Conservation (phyloP, 92 coral and sea anemone genomes). For the Phymanthus crucifer region DNA sequence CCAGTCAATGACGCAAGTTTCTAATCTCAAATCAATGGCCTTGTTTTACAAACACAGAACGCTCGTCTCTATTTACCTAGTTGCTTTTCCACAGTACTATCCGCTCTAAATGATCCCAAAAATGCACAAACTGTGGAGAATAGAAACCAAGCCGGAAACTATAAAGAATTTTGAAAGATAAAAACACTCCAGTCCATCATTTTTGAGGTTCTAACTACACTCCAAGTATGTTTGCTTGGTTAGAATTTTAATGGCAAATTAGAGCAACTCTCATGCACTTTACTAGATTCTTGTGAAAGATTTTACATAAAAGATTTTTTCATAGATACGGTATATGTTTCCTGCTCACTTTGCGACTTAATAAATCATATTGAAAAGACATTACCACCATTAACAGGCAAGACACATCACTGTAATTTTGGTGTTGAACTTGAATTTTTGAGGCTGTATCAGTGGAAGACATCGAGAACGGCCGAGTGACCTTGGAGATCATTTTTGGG, state of each 20-base stretch:
- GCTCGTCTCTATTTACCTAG: not conserved
- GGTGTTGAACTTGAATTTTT: not conserved
- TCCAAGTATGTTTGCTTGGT: not conserved
- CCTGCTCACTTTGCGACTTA: not conserved
- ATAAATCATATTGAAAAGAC: not conserved
- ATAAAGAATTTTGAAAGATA: constrained; percentile 8
- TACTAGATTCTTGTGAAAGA: not conserved
- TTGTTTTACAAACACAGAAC: not conserved
- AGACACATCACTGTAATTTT: not conserved
- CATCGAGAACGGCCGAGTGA: not conserved
- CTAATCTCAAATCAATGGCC: not conserved
- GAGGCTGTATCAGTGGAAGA: not conserved
- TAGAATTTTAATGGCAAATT: not conserved
- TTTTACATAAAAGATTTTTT: not conserved
- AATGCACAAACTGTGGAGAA: constrained; percentile 6
- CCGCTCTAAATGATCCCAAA: not conserved
- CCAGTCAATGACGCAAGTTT: not conserved
- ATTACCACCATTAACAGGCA: not conserved
- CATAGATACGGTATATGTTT: not conserved
- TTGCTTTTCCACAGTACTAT: not conserved
- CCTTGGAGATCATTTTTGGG: not conserved
- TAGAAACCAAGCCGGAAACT: constrained; percentile 30
- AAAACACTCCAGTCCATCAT: constrained; percentile 9
- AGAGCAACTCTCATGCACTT: not conserved
- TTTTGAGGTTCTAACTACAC: constrained; percentile 9